Conservation (phyloP, 2,888 invertebrate species). For the Drosophila fulvimacula region DNA sequence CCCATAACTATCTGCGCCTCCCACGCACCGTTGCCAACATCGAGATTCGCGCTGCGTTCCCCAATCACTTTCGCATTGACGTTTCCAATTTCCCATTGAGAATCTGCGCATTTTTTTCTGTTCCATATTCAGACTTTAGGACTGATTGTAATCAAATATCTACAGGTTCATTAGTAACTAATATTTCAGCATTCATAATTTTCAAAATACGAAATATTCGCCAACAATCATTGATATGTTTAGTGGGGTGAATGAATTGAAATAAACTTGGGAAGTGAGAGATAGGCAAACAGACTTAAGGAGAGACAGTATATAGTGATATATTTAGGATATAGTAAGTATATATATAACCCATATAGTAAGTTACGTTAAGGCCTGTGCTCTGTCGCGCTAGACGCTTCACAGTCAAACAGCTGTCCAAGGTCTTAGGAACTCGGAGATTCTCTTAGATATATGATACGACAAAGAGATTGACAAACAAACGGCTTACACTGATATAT, state of each 20-base stretch:
- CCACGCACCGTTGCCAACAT: conserved; percentile 13
- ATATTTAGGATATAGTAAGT: not conserved
- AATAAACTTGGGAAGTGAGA: not conserved
- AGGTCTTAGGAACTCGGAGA: not conserved
- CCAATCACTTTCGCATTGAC: conserved; percentile 15
- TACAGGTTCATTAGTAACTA: conserved; percentile 2
- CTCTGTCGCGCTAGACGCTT: too few relatives aligned
- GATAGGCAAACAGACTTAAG: not conserved
- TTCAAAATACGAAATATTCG: not conserved
- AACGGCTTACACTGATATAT: too few relatives aligned
- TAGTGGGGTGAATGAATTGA: not conserved
- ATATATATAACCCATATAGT: not conserved
- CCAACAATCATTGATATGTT: not conserved
- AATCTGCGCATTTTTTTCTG: not conserved
- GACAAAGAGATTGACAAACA: not conserved
- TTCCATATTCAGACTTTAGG: not conserved
- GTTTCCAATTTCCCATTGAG: conserved; percentile 1
- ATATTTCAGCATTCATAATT: not conserved
- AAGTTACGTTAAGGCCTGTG: not conserved
- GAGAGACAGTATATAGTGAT: not conserved
- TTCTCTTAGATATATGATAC: not conserved
- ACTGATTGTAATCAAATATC: not conserved
- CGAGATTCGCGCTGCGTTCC: conserved; percentile 21
- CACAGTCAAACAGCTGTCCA: not conserved
- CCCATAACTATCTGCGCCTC: not conserved